A percentile compares a stretch with the other conserved stretches of the same genome.
These are phyloP conservation scores for Nyctibius bracteatus DNA, from an alignment of 2,113 vertebrate genomes.

Conservation along the genomic window DNA sequence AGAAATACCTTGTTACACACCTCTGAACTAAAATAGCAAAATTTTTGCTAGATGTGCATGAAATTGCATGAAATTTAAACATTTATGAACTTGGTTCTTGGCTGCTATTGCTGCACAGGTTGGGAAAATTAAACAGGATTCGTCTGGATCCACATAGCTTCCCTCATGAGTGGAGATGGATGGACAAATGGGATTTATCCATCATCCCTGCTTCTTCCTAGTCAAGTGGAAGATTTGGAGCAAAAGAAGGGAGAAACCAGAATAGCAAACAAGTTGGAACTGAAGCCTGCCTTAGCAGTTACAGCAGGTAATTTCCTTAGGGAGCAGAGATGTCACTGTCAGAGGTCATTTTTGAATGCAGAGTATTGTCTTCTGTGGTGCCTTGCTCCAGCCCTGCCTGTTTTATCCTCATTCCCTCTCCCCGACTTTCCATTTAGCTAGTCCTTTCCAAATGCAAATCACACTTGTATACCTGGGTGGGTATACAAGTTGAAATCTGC, in stretches of 20 bases:
- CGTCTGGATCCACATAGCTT: neutral
- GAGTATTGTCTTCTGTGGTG: neutral
- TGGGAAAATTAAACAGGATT: slow-evolving; percentile 1
- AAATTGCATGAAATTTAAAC: slow-evolving; percentile 31
- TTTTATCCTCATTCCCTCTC: neutral
- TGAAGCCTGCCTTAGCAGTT: neutral
- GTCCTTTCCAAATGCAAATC: neutral
- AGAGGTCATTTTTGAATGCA: neutral
- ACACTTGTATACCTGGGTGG: neutral
- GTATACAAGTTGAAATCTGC: neutral
- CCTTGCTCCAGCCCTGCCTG: neutral
- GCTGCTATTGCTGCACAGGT: neutral
- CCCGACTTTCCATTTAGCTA: neutral
- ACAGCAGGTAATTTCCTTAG: neutral
- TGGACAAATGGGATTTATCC: neutral
- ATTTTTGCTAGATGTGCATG: neutral
- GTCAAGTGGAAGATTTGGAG: neutral
- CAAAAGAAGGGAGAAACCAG: neutral
- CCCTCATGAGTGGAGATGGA: neutral
- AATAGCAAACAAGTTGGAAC: neutral
- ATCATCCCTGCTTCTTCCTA: neutral
- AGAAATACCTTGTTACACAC: neutral
- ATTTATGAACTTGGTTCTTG: neutral
- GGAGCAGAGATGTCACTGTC: neutral
- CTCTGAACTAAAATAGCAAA: neutral